Conservation (phyloP, 2,888 invertebrate species). For the Lasioglossum leucozonium region DNA sequence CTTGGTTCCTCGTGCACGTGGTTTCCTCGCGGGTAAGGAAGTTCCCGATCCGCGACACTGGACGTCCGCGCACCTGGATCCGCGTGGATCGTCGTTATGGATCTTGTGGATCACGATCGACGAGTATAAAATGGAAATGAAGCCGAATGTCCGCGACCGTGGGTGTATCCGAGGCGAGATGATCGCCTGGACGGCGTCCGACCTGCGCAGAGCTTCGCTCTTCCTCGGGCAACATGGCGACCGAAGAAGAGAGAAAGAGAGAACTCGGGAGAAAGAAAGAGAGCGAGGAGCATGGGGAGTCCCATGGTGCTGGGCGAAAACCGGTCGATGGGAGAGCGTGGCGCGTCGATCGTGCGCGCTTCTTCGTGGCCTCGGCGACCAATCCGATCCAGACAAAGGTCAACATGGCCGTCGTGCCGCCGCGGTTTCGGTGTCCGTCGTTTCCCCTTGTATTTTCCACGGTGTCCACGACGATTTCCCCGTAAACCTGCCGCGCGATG, state of each 20-base stretch:
- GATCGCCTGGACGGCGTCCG: constrained; percentile 56
- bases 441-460: constrained; percentile 51
- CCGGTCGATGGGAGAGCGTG: constrained; percentile 76
- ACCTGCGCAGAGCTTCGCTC: constrained; percentile 70
- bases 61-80: constrained; percentile 40
- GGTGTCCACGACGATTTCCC: constrained; percentile 33
- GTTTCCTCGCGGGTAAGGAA: constrained; percentile 2
- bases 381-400: constrained; percentile 65
- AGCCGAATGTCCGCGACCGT: constrained; percentile 58
- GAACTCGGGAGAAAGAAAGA: neutral
- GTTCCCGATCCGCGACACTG: constrained; percentile 40
- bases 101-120: constrained; percentile 32
- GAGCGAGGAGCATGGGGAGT: constrained; percentile 39
- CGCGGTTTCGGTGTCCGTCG: constrained; percentile 50
- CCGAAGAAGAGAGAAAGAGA: constrained; percentile 34
- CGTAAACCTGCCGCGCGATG: constrained; percentile 48
- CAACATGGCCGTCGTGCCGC: constrained; percentile 72
- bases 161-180: constrained; percentile 57
- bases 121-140: constrained; percentile 21
- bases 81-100: constrained; percentile 17
- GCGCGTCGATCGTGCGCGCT: constrained; percentile 58
- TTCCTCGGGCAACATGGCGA: constrained; percentile 76
- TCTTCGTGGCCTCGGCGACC: constrained; percentile 21
- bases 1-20: constrained; percentile 49
- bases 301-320: constrained; percentile 55